Evolutionary conservation across 2,797 vertebrate species (phyloP).

Genomic region (Poecile montanus): DNA sequence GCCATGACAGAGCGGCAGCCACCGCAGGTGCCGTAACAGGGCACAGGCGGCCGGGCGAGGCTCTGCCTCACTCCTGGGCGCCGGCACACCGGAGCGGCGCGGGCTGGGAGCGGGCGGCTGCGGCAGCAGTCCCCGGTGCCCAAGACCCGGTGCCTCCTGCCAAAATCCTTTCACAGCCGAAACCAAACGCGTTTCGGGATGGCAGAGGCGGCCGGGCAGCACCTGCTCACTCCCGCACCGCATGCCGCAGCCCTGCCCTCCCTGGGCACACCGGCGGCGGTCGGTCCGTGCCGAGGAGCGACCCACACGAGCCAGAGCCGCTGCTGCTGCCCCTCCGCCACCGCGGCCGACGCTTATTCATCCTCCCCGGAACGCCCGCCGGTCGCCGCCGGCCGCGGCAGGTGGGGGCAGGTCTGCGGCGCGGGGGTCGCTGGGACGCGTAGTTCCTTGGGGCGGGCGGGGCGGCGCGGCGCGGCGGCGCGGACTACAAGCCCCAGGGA

Average conservation of each 20-base stretch:
- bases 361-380: not conserved
- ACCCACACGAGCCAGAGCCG: fast-evolving
- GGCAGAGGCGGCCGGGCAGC: not conserved
- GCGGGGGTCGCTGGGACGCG: not conserved
- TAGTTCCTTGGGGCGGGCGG: not conserved
- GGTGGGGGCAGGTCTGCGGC: not conserved
- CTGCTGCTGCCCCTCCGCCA: fast-evolving
- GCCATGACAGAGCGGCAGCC: not conserved
- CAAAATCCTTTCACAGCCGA: not conserved
- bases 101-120: not conserved
- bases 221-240: not conserved
- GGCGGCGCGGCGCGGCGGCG: fast-evolving
- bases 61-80: not conserved
- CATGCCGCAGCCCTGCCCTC: not conserved
- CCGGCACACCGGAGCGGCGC: too few relatives aligned
- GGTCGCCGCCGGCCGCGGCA: not conserved
- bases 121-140: not conserved
- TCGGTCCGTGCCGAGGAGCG: not conserved
- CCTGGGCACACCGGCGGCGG: not conserved
- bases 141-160: not conserved
- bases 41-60: not conserved
- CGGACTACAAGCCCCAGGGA: conserved; percentile 38
- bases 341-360: not conserved
- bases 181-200: not conserved
- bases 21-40: fast-evolving